A percentile compares a stretch with the other conserved stretches of the same genome.
Evolutionary conservation across 2,888 invertebrate genomes (phyloP).

Genomic region (Xestia ashworthii): DNA sequence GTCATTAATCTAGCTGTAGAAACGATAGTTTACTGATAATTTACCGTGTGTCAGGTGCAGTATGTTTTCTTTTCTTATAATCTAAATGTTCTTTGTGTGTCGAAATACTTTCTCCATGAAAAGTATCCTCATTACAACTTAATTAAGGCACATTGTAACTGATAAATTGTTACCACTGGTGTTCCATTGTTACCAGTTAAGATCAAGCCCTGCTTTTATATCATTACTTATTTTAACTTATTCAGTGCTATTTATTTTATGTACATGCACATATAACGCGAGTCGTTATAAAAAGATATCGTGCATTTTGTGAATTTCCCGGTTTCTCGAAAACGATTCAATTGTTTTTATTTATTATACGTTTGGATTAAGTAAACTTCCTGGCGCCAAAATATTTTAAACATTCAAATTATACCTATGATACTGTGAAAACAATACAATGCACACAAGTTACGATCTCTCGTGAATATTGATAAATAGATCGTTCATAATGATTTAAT

Average conservation of each 20-base stretch:
- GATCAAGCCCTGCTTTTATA: neutral
- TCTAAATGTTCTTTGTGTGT: neutral
- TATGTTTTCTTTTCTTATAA: neutral
- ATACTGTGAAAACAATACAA: conserved; percentile 41
- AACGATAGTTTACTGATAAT: neutral
- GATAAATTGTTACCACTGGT: neutral
- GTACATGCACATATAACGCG: neutral
- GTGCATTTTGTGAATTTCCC: conserved; percentile 17
- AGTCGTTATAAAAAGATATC: conserved; percentile 7
- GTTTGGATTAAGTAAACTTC: conserved; percentile 44
- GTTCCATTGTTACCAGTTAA: neutral
- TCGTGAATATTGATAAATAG: conserved; percentile 34
- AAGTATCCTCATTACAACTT: neutral
- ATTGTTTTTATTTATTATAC: conserved; percentile 34
- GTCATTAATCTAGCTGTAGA: neutral
- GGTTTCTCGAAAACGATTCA: conserved; percentile 26
- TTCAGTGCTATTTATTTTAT: neutral
- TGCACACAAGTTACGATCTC: conserved; percentile 15
- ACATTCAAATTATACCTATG: conserved; percentile 35
- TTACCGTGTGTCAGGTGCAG: conserved; percentile 5
- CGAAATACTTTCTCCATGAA: neutral
- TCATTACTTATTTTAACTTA: neutral
- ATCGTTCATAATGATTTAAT: conserved; percentile 30
- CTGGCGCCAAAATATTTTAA: conserved; percentile 58
- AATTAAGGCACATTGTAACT: no score